Base-by-base conservation (phyloP, 2,113 vertebrate species). In the Diphyllodes magnificus region DNA sequence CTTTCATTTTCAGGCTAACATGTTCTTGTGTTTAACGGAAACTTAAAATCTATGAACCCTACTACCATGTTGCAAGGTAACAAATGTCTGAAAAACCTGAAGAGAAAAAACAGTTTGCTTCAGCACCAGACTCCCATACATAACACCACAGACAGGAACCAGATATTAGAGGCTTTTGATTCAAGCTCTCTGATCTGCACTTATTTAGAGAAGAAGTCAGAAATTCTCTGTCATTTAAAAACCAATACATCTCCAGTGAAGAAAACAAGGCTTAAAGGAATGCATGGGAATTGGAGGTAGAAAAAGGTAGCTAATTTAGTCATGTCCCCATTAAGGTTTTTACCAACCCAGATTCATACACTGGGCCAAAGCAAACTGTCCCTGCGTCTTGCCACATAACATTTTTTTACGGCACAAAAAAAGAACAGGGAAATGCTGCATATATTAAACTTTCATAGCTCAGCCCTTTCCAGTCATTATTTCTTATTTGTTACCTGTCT, bases 161-260 rank as follows among this genome's bases (percentile, higher is more conserved):
- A 77, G 8, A 3, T 81, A 86, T 14, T 35, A 59, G 0, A 72
- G 33, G 40, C 11, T 84, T 86, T 59, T 42, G 47, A 63, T 51
- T 71, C 28, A 61, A 69, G 37, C 23, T 69, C 82, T 77, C 60
- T 1, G 5, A 73, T 82, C 50, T 45, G 22, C 89, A 65, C 9
- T 87, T 49, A 56, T 14, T 80, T 72, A 72, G 49, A 78, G 15
- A 84, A 72, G 9, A 42, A 66, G 39, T 37, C 37, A 87, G 31
- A 70, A 96, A 79, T 44, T 39, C 57, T 51, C 45, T 39, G 30
- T 23, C 27, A 66, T 85, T 85, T 85, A 80, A 86, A 92, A 72
- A 7, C 3, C n/a, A 82, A 11, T 15, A 54, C 4, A 35, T 23
- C 30, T 53, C 30, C 77, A 73, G 45, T 35, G 19, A 72, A 71